Percentiles rank a stretch among this genome's conserved stretches.
Evolutionary conservation across 2,797 vertebrate species (phyloP).

Genomic region (Nyctalus aviator): DNA sequence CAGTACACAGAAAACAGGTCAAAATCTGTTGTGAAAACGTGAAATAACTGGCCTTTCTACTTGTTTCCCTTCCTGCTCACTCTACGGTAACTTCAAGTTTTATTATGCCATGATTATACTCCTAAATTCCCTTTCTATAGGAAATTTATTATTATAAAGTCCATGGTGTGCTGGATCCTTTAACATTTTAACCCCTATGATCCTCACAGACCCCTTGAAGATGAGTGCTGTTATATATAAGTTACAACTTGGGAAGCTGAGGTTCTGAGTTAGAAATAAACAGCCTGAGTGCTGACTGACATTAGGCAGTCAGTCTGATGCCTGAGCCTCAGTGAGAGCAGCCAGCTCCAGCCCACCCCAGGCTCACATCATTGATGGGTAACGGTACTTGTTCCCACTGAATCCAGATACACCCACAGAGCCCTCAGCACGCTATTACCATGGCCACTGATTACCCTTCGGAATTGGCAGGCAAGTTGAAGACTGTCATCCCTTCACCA

Average conservation of each 20-base stretch:
- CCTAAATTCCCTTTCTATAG: neutral
- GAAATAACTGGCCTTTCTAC: constrained; percentile 17
- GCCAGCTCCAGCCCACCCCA: neutral
- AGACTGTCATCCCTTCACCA: neutral
- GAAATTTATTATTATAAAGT: constrained; percentile 21
- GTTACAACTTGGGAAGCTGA: neutral
- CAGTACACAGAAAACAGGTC: constrained; percentile 7
- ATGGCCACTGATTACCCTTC: neutral
- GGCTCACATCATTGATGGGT: neutral
- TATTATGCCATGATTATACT: neutral
- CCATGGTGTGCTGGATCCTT: neutral
- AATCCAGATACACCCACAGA: neutral
- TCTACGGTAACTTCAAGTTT: neutral
- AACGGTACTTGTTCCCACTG: neutral
- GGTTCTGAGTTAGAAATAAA: constrained; percentile 25
- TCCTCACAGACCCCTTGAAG: neutral
- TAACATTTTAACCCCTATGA: neutral
- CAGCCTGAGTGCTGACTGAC: neutral
- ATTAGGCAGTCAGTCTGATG: neutral
- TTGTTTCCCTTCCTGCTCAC: constrained; percentile 29
- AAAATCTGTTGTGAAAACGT: constrained; percentile 5
- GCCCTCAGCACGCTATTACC: neutral
- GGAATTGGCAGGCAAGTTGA: neutral
- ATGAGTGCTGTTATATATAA: neutral
- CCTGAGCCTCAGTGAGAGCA: neutral